Conservation (phyloP, 2,888 invertebrate species). For the Argyresthia albistria region DNA sequence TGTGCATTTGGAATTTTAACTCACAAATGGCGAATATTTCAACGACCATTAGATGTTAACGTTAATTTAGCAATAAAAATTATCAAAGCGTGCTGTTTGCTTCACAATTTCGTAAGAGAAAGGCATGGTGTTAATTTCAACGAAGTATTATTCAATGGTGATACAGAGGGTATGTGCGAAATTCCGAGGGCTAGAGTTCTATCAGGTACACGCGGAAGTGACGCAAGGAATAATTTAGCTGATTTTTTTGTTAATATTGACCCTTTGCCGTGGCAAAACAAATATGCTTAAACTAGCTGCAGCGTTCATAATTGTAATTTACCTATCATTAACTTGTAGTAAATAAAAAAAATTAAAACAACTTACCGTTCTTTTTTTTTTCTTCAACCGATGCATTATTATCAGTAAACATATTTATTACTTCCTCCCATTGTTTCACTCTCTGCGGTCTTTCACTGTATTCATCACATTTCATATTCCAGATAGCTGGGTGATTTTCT, state of each 20-base stretch:
- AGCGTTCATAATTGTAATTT: constrained; percentile 8
- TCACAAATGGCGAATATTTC: too few relatives aligned
- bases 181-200: constrained; percentile 7
- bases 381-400: constrained; percentile 4
- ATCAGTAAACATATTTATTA: constrained; percentile 8
- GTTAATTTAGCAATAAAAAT: constrained; percentile 7
- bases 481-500: constrained; percentile 8
- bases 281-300: constrained; percentile 8
- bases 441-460: constrained; percentile 8
- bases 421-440: constrained; percentile 9
- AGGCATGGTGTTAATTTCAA: constrained; percentile 6
- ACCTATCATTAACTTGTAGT: constrained; percentile 7
- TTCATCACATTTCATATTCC: constrained; percentile 9
- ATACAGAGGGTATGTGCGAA: constrained; percentile 8
- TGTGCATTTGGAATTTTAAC: too few relatives aligned
- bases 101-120: constrained; percentile 7
- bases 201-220: constrained; percentile 7
- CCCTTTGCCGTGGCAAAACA: constrained; percentile 8
- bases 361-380: constrained; percentile 6
- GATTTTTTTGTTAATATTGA: constrained; percentile 7
- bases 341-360: constrained; percentile 6
- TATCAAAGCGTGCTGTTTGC: constrained; percentile 7
- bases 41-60: constrained; percentile 7
- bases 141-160: constrained; percentile 8
- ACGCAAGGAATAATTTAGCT: constrained; percentile 7